These are phyloP conservation scores for Dendroctonus valens DNA, from an alignment of 1,140 invertebrate species.

Conservation along the genomic window DNA sequence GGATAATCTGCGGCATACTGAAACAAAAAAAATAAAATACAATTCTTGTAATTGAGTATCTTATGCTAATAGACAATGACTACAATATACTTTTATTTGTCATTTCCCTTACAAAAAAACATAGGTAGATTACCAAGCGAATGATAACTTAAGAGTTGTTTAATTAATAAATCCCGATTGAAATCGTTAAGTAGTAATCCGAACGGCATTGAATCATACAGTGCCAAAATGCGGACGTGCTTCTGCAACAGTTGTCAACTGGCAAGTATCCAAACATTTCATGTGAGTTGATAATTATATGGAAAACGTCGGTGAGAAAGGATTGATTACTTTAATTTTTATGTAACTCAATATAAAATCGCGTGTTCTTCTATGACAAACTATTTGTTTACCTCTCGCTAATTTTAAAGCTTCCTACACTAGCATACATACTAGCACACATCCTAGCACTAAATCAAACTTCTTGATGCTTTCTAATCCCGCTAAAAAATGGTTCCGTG, in stretches of 20 bases:
- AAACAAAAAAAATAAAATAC: neutral
- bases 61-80: neutral
- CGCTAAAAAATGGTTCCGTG: too few species aligned
- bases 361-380: too few species aligned
- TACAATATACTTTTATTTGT: too few species aligned
- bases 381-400: too few species aligned
- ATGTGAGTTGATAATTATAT: conserved; percentile 22
- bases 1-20: conserved; percentile 35
- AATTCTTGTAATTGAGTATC: neutral
- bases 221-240: conserved; percentile 29
- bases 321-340: conserved; percentile 11
- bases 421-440: too few species aligned
- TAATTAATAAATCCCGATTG: neutral
- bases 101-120: too few species aligned
- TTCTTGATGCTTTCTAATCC: too few species aligned
- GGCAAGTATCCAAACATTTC: conserved; percentile 18
- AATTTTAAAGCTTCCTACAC: too few species aligned
- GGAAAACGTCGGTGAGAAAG: conserved; percentile 2
- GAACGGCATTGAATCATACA: neutral
- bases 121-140: too few species aligned
- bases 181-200: neutral
- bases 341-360: neutral
- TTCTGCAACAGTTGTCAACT: conserved; percentile 18
- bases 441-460: too few species aligned
- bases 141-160: too few species aligned